Conservation (phyloP, 2,888 invertebrate species). For the Drosophila kuntzei region DNA sequence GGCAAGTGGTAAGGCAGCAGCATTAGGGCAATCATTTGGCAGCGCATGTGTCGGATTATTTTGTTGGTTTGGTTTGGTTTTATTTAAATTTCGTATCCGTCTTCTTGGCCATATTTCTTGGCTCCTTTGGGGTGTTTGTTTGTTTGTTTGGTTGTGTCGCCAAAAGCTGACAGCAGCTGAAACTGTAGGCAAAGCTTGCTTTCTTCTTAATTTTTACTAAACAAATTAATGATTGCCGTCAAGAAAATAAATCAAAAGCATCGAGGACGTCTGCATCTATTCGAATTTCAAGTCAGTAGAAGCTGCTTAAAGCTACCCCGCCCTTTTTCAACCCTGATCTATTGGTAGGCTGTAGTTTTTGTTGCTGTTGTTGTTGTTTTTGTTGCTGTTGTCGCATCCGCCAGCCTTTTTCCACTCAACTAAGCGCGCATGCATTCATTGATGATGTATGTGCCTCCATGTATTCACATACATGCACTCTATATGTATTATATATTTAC, state of each 20-base stretch:
- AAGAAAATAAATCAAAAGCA: slow-evolving; percentile 75
- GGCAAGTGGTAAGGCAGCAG: slow-evolving; percentile 12
- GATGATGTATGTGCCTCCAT: slow-evolving; percentile 59
- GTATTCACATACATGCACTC: neutral
- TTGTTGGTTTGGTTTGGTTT: slow-evolving; percentile 57
- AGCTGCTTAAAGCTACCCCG: slow-evolving; percentile 35
- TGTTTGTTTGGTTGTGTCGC: slow-evolving; percentile 51
- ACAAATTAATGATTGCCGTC: slow-evolving; percentile 73
- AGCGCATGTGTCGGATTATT: slow-evolving; percentile 80
- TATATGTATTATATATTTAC: slow-evolving; percentile 16
- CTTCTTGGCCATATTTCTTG: slow-evolving; percentile 23
- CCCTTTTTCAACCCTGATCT: neutral
- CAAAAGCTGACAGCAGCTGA: slow-evolving; percentile 74
- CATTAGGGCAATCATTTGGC: slow-evolving; percentile 71
- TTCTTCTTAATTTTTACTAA: slow-evolving; percentile 31
- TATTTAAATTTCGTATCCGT: slow-evolving; percentile 62
- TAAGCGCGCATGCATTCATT: slow-evolving; percentile 68
- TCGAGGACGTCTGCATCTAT: slow-evolving; percentile 25
- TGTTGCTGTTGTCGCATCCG: slow-evolving; percentile 25
- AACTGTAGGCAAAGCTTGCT: slow-evolving; percentile 64
- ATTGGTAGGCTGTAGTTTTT: slow-evolving; percentile 38
- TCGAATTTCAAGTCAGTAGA: slow-evolving; percentile 21
- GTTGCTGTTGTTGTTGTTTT: slow-evolving; percentile 5
- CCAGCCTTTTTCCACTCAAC: slow-evolving; percentile 73
- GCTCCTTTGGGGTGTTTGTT: slow-evolving; percentile 16